Evolutionary conservation across 2,113 vertebrate species (phyloP).

Genomic region (Mirounga angustirostris): DNA sequence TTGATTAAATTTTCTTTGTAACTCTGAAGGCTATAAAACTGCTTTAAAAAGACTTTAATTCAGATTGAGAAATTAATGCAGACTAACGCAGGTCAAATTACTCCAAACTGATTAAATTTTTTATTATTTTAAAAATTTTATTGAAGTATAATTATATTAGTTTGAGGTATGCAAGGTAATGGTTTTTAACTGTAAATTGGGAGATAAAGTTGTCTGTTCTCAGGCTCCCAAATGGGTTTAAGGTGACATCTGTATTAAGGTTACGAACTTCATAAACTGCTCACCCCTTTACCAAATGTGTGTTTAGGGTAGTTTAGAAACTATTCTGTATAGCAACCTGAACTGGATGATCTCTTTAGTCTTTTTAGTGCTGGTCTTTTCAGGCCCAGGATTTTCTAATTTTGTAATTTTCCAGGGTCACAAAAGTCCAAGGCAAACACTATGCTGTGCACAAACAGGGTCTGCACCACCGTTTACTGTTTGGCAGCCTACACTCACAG

Average conservation of each 20-base stretch:
- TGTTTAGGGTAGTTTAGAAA: background rate
- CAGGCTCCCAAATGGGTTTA: background rate
- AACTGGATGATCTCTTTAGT: slow-evolving; percentile 5
- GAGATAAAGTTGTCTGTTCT: background rate
- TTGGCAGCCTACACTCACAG: background rate
- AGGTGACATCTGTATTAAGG: background rate
- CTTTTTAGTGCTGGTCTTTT: background rate
- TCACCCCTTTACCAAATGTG: background rate
- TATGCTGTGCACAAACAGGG: background rate
- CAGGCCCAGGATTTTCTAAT: background rate
- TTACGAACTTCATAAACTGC: background rate
- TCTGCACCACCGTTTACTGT: background rate
- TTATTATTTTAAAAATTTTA: background rate
- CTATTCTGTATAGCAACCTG: background rate
- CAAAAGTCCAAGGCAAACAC: background rate
- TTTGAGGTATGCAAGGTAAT: background rate
- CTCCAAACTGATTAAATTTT: background rate
- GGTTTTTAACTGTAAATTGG: slow-evolving; percentile 5
- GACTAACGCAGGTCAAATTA: background rate
- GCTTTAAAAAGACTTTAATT: background rate
- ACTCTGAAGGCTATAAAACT: background rate
- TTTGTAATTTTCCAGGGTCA: slow-evolving; percentile 17
- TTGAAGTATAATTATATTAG: background rate
- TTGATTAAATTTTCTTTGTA: background rate
- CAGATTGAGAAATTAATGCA: slow-evolving; percentile 9